Conservation (phyloP, 2,113 vertebrate genomes). For the Procavia capensis region DNA sequence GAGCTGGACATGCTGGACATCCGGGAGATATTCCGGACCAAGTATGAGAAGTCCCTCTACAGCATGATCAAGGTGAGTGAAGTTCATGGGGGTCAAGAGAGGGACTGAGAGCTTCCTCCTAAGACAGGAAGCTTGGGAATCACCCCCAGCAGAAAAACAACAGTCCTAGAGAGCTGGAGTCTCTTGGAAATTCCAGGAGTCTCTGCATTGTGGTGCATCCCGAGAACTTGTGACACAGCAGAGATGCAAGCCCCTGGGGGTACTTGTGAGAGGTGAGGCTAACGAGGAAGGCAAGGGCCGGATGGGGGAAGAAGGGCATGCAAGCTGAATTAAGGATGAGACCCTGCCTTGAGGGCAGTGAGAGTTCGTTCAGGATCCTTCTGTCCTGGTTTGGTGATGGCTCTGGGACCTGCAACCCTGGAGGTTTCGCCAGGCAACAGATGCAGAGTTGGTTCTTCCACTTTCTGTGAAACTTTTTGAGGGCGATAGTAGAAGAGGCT, state of each 20-base stretch:
- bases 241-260: background rate
- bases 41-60: conserved; percentile 96
- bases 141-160: background rate
- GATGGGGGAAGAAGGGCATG: fast-evolving
- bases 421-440: background rate
- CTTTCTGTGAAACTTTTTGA: background rate
- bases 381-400: background rate
- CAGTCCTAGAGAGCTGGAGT: background rate
- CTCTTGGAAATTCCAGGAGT: background rate
- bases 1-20: conserved; percentile 98
- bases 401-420: background rate
- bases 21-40: conserved; percentile 95
- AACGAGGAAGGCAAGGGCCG: background rate
- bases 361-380: background rate
- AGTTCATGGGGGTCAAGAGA: fast-evolving
- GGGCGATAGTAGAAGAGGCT: background rate
- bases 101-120: background rate
- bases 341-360: background rate
- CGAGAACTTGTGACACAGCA: too few species aligned
- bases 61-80: conserved; percentile 95
- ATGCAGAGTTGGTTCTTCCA: background rate
- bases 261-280: background rate
- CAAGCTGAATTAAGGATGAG: background rate
- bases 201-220: background rate
- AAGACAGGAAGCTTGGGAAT: too few species aligned